Evolutionary conservation across 1,140 invertebrate genomes (phyloP).

Genomic region (Globodera ellingtonae): DNA sequence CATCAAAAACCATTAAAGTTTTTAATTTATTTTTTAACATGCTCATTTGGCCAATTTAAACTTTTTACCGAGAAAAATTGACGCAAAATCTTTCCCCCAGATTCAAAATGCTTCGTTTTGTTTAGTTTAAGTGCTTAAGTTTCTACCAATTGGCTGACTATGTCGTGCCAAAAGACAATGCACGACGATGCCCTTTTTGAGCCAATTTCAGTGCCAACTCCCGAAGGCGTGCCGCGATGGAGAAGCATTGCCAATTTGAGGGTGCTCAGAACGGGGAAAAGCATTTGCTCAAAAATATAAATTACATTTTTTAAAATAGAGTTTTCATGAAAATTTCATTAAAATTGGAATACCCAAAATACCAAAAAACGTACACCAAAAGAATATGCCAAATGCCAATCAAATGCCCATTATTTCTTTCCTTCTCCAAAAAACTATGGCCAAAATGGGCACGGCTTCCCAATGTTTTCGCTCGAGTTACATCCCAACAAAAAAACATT

Average conservation of each 20-base stretch:
- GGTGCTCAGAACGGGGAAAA: slow-evolving; percentile 30
- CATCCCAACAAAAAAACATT: neutral
- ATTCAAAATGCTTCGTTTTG: neutral
- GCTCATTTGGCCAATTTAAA: neutral
- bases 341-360: neutral
- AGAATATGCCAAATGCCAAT: neutral
- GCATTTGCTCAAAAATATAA: slow-evolving; percentile 7
- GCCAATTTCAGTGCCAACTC: neutral
- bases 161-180: neutral
- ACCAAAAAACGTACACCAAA: neutral
- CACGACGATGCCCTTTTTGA: neutral
- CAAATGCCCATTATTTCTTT: neutral
- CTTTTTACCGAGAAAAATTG: neutral
- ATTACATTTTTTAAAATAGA: neutral
- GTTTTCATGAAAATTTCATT: neutral
- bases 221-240: neutral
- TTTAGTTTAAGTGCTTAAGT: neutral
- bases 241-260: slow-evolving; percentile 23
- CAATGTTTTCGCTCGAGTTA: neutral
- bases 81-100: neutral
- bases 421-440: neutral
- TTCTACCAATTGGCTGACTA: neutral
- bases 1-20: too few relatives aligned
- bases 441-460: neutral
- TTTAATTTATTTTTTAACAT: neutral